These are phyloP conservation scores for Trilocha varians DNA, from an alignment of 2,888 invertebrate genomes.

Conservation along the genomic window DNA sequence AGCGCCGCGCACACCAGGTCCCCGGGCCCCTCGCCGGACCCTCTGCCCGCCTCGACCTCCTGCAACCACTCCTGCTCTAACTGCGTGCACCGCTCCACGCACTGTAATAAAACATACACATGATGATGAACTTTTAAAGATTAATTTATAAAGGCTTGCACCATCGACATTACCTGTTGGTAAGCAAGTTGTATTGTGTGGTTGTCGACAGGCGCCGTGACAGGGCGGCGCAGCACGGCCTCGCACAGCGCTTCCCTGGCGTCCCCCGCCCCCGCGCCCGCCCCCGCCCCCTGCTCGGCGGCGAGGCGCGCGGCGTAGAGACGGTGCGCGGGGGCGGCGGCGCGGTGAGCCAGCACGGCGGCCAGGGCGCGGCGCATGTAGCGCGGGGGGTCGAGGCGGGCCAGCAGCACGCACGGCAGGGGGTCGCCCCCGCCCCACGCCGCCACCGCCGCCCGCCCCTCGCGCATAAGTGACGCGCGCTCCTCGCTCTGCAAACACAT, in stretches of 20 bases:
- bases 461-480: conserved; percentile 20
- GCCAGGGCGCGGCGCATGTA: conserved; percentile 20
- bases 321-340: conserved; percentile 13
- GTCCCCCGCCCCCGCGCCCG: conserved; percentile 16
- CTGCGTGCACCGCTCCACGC: conserved; percentile 26
- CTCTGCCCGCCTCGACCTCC: conserved; percentile 10
- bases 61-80: conserved; percentile 19
- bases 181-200: too few species aligned
- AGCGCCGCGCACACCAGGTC: conserved; percentile 17
- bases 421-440: conserved; percentile 19
- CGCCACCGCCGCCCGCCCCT: conserved; percentile 22
- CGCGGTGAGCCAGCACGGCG: conserved; percentile 15
- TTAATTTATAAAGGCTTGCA: too few species aligned
- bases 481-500: conserved; percentile 18
- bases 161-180: not conserved
- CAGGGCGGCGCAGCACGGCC: conserved; percentile 19
- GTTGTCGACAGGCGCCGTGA: conserved; percentile 10
- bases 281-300: conserved; percentile 18
- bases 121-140: too few species aligned
- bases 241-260: conserved; percentile 14
- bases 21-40: conserved; percentile 6
- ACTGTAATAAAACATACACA: conserved; percentile 14
- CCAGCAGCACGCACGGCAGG: conserved; percentile 38
- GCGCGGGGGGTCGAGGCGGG: conserved; percentile 30
- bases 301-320: conserved; percentile 30